Base-by-base conservation (phyloP, 2,113 vertebrate species). In the Corynorhinus townsendii region DNA sequence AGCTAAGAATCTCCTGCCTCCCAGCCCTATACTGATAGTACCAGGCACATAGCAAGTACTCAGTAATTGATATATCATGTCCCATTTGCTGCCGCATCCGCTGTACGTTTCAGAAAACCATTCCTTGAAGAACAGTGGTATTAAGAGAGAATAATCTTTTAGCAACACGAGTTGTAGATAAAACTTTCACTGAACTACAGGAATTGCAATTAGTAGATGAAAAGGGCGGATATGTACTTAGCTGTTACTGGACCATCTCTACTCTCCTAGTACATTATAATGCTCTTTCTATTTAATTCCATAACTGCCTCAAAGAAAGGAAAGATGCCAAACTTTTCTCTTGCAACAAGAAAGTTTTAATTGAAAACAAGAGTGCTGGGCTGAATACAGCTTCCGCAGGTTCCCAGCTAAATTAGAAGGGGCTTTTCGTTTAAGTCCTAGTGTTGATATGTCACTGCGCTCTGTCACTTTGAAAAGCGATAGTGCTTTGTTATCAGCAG, bases 391-490 rank as follows among this genome's bases (percentile, higher is more conserved):
- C 88, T 97, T 98, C 97, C 96, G 96, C 95, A 98, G 98, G 97
- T 98, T 98, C 97, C 96, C 95, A 95, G 97, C 98, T 98, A 98
- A 98, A 98, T 97, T 97, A 98, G 96, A 98, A 97, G 80, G 94
- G 96, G 86, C 93, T 98, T 98, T 98, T 98, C 71, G 0, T 98
- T 98, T 98, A 98, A 98, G 96, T 98, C 97, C 88, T 76, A 59
- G 52, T 96, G 96, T 98, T 98, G 98, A 98, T 98, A 98, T 98
- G 98, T 98, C 98, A 98, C 97, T 96, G 95, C 94, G 96, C 96
- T 83, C 95, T 98, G 98, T 98, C 97, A 98, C 98, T 98, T 97
- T 97, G 97, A 97, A 96, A 98, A 97, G 97, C 4, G 81, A 98
- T 98, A 98, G 96, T 95, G 96, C 95, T 98, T 97, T 97, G 96